These are phyloP conservation scores for Adelognathus sp. DNA, from an alignment of 2,888 invertebrate species.

Conservation along the genomic window DNA sequence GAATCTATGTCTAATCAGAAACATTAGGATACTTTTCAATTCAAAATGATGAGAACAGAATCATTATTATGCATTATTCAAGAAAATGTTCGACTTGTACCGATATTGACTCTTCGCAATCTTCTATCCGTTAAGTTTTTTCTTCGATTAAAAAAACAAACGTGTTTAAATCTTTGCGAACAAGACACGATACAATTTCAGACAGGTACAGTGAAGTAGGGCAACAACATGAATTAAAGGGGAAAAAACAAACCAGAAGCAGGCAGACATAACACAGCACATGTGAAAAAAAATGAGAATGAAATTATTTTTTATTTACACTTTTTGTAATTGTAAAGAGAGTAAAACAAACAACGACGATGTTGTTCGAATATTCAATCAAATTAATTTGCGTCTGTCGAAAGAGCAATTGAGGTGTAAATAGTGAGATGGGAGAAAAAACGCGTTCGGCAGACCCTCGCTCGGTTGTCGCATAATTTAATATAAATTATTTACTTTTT, in stretches of 20 bases:
- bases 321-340: too few relatives aligned
- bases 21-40: too few relatives aligned
- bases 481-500: too few relatives aligned
- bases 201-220: not conserved
- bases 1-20: too few relatives aligned
- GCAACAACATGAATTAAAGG: not conserved
- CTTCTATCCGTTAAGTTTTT: conserved; percentile 58
- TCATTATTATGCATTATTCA: not conserved
- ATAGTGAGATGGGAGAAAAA: too few relatives aligned
- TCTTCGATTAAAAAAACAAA: conserved; percentile 66
- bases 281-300: conserved; percentile 30
- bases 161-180: conserved; percentile 30
- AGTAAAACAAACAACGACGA: conserved; percentile 55
- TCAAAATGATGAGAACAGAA: too few relatives aligned
- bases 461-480: too few relatives aligned
- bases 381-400: too few relatives aligned
- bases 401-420: too few relatives aligned
- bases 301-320: too few relatives aligned
- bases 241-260: conserved; percentile 5
- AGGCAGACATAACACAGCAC: conserved; percentile 16
- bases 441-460: too few relatives aligned
- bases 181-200: conserved; percentile 22
- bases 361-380: too few relatives aligned
- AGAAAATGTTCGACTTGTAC: not conserved
- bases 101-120: not conserved